Percentiles rank a stretch among this genome's conserved stretches.
Conservation (phyloP, 2,888 invertebrate genomes). For the Polymixis flavicincta region DNA sequence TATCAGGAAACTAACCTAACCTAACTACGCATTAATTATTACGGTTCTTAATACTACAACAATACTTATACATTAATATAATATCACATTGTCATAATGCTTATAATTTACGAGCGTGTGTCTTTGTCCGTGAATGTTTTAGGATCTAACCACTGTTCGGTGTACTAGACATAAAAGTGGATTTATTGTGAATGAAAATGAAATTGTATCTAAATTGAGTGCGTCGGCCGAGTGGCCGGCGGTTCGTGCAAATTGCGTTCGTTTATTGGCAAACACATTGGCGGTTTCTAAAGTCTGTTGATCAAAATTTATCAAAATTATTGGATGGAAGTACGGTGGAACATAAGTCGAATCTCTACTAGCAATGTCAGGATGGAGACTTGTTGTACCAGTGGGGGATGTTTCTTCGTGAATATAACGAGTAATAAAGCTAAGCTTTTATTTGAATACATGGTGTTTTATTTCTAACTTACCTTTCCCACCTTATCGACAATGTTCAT, state of each 20-base stretch:
- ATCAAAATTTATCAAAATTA: conserved; percentile 86
- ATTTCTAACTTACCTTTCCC: conserved; percentile 72
- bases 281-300: conserved; percentile 69
- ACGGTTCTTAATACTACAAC: conserved; percentile 89
- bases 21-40: conserved; percentile 89
- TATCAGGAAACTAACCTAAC: conserved; percentile 87
- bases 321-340: conserved; percentile 80
- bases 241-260: conserved; percentile 80
- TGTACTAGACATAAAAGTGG: conserved; percentile 88
- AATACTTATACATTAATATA: conserved; percentile 89
- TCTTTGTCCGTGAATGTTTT: conserved; percentile 90
- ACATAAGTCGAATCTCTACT: conserved; percentile 82
- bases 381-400: conserved; percentile 89
- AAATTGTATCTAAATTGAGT: conserved; percentile 83
- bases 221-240: conserved; percentile 65
- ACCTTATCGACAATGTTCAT: not conserved
- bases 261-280: conserved; percentile 78
- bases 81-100: conserved; percentile 91
- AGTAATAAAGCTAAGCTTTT: conserved; percentile 95
- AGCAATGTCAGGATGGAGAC: conserved; percentile 84
- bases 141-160: conserved; percentile 88
- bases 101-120: conserved; percentile 91
- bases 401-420: conserved; percentile 93
- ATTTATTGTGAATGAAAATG: conserved; percentile 79
- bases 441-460: conserved; percentile 90